Conservation (phyloP, 2,113 vertebrate species). For the Onychostoma macrolepis region DNA sequence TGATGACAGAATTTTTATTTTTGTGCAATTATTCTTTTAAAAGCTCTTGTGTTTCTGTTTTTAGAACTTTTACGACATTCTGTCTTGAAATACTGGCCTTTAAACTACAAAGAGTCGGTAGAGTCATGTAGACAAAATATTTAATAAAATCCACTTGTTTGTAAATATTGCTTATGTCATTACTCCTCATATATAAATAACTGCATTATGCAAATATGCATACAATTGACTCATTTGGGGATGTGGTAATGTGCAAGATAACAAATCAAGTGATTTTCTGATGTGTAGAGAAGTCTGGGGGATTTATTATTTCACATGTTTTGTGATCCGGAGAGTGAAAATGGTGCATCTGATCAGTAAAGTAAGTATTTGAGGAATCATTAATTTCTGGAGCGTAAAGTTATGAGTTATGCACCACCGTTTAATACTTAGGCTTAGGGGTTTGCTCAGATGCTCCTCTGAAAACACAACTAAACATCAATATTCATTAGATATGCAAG, state of each 20-base stretch:
- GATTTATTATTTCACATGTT: not conserved
- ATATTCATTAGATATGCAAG: not conserved
- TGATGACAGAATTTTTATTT: not conserved
- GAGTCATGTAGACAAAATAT: not conserved
- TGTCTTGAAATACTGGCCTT: not conserved
- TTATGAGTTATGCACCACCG: not conserved
- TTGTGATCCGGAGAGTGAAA: not conserved
- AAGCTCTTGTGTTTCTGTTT: not conserved
- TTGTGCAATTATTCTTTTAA: not conserved
- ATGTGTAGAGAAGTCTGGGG: no score
- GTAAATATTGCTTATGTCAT: not conserved
- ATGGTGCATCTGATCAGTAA: not conserved
- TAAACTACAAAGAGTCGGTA: not conserved
- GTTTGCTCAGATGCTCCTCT: not conserved
- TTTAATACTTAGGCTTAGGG: not conserved
- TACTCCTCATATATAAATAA: not conserved
- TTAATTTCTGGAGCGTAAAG: not conserved
- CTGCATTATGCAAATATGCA: not conserved
- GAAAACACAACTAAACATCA: not conserved
- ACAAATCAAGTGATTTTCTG: no score
- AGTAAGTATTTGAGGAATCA: not conserved
- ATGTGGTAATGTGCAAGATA: not conserved
- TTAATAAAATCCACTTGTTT: not conserved
- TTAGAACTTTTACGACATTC: no score
- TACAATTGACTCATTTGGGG: not conserved